These are phyloP conservation scores for Dipodomys ordii DNA, from an alignment of 2,113 vertebrate species.

Conservation along the genomic window DNA sequence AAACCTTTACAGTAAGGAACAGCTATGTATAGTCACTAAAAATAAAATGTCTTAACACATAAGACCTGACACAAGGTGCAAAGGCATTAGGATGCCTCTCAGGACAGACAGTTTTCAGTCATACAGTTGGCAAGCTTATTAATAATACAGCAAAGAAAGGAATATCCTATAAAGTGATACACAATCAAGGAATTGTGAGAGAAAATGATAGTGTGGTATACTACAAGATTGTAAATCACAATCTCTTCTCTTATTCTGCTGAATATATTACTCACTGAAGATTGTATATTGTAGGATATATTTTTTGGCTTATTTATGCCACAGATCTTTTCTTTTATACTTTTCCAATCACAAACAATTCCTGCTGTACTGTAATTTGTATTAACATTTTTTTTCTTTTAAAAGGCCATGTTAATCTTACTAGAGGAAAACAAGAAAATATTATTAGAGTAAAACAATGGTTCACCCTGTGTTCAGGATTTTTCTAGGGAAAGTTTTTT, in stretches of 20 bases:
- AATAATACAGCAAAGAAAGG: conserved; percentile 2
- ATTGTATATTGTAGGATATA: background rate
- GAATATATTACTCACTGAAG: conserved; percentile 9
- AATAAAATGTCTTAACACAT: background rate
- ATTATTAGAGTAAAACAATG: background rate
- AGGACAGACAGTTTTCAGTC: background rate
- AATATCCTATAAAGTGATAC: background rate
- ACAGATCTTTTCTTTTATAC: background rate
- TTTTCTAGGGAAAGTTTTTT: conserved; percentile 46
- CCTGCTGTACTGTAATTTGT: background rate
- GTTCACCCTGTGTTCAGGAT: conserved; percentile 16
- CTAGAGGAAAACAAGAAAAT: background rate
- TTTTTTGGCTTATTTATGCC: background rate
- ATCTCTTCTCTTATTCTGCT: background rate
- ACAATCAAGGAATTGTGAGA: conserved; percentile 6
- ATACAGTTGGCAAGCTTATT: background rate
- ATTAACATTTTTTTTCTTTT: background rate
- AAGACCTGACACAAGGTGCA: background rate
- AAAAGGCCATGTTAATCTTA: conserved; percentile 2
- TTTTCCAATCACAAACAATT: conserved; percentile 28
- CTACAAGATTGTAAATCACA: background rate
- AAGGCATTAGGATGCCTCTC: background rate
- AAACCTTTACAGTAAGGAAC: background rate
- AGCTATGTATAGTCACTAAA: background rate
- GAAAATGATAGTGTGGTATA: background rate